Evolutionary conservation across 2,888 invertebrate species (phyloP), one percentile per base, ranked within the genome.

Genomic region (Dryococelus australis): DNA sequence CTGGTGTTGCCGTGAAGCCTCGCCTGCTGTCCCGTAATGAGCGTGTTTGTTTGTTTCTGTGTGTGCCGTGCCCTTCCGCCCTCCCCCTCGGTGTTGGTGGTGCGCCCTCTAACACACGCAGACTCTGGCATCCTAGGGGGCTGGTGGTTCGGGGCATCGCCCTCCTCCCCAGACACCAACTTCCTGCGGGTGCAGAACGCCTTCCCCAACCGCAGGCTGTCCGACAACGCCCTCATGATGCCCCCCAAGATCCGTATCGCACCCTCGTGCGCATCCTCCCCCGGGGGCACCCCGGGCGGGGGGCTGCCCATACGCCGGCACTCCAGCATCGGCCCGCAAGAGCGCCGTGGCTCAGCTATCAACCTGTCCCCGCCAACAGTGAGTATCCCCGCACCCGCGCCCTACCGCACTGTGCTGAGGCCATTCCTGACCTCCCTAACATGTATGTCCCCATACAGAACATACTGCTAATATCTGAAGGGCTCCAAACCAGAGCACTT

Each of bases 151-250:
- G 96, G 97, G 84, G 96, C 95, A n/a, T 96, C 95, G 88, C 96
- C 96, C 43, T 96, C 97, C 24, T 96, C 96, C n/a, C 97, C 96
- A 89, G 97, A 96, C 91, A 96, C 95, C 92, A 97, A 98, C 93
- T 97, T 97, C 93, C 93, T 98, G 91, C 95, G 97, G 87, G 98
- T 98, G 53, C 95, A 95, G 88, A 96, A 94, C 91, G 93, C 94
- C 12, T 96, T 97, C 92, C 83, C 83, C 86, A 97, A 96, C 92
- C 95, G 98, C 87, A 96, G 98, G 86, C 95, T 98, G 87, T 98
- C 98, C 43, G 98, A 98, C 93, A 98, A 98, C 92, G 97, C 98
- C 85, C 93, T 98, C 91, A 97, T 97, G 96, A 97, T 97, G 89
- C 92, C 93, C 20, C 97, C 98, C 78, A 97, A 97, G 93, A 97